Evolutionary conservation across 2,113 vertebrate genomes (phyloP).

Genomic region (Grammomys dolichurus): DNA sequence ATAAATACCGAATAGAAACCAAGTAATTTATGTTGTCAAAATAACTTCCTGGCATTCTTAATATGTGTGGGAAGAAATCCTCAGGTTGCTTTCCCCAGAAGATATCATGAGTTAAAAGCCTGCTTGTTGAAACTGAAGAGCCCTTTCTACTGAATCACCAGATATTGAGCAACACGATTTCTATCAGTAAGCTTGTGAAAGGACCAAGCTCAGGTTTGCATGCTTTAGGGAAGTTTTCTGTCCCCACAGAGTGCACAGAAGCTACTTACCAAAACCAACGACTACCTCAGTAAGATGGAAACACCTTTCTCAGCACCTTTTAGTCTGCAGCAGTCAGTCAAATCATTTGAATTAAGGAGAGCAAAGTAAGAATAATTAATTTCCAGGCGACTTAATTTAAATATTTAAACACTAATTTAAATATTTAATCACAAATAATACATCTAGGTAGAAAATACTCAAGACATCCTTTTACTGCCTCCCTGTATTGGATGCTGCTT

Average conservation of each 20-base stretch:
- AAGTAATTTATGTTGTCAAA: background rate
- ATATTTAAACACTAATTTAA: too few relatives aligned
- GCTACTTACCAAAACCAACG: conserved; percentile 5
- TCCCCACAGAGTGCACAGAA: background rate
- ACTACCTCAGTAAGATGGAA: conserved; percentile 35
- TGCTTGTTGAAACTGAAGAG: conserved; percentile 61
- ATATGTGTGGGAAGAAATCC: conserved; percentile 14
- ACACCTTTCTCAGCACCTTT: background rate
- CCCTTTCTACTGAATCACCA: conserved; percentile 70
- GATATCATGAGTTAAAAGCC: conserved; percentile 29
- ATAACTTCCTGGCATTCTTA: conserved; percentile 27
- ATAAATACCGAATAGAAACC: conserved; percentile 3
- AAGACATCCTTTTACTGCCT: background rate
- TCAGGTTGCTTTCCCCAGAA: conserved; percentile 43
- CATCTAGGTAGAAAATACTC: background rate
- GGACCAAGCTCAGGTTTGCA: conserved; percentile 10
- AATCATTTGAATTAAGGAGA: conserved; percentile 31
- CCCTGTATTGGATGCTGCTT: background rate
- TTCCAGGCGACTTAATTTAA: background rate
- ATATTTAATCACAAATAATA: conserved; percentile 27
- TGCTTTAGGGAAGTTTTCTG: conserved; percentile 4
- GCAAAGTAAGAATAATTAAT: conserved; percentile 35
- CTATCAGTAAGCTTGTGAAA: conserved; percentile 53
- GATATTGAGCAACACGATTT: conserved; percentile 50
- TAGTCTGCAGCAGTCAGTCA: background rate